phyloP scores from a whole-genome alignment of 1,140 invertebrate genomes.

The Sitobion miscanthi region DNA sequence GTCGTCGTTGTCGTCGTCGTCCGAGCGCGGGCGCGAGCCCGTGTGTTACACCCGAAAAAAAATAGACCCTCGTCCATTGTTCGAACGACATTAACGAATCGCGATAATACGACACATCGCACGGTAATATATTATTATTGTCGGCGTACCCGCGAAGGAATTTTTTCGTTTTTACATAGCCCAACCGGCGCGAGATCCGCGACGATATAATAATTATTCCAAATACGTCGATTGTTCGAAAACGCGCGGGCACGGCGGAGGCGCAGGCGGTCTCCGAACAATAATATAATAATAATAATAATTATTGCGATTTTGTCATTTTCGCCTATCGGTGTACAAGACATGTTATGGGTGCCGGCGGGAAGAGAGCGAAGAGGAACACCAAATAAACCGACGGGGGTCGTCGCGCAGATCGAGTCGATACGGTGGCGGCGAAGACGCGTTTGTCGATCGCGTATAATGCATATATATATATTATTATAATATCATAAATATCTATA shows the following conservation, averaged over 20 bases:
- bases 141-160: not conserved
- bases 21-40: not conserved
- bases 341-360: too few species aligned
- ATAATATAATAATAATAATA: not conserved
- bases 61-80: slow-evolving; percentile 20
- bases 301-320: slow-evolving; percentile 23
- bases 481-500: not conserved
- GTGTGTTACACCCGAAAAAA: slow-evolving; percentile 23
- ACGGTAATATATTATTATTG: not conserved
- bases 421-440: not conserved
- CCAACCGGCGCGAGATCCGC: not conserved
- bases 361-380: not conserved
- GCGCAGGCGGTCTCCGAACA: not conserved
- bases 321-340: not conserved
- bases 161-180: not conserved
- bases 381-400: slow-evolving; percentile 3
- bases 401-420: not conserved
- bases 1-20: not conserved
- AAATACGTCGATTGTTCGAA: slow-evolving; percentile 54
- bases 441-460: not conserved
- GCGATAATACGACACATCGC: not conserved
- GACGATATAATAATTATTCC: slow-evolving; percentile 54
- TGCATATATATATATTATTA: too few species aligned
- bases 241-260: not conserved
- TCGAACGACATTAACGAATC: not conserved